Evolutionary conservation across 2,113 vertebrate genomes (phyloP).

Genomic region (Odocoileus hemionus): DNA sequence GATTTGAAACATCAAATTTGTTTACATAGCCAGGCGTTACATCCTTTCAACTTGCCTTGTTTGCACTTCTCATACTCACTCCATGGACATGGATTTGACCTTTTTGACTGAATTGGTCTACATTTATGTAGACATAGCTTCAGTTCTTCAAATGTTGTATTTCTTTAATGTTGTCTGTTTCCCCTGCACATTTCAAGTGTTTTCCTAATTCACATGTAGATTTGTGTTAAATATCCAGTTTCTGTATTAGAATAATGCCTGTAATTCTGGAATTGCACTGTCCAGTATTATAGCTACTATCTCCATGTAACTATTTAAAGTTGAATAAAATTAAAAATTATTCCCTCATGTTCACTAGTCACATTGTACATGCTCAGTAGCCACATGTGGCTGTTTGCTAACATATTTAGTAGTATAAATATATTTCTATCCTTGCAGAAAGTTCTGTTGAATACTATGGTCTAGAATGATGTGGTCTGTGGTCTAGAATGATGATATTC

Average conservation of each 20-base stretch:
- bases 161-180: conserved; percentile 1
- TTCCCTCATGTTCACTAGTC: background rate
- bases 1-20: background rate
- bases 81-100: background rate
- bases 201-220: background rate
- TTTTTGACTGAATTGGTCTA: background rate
- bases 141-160: background rate
- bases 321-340: background rate
- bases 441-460: background rate
- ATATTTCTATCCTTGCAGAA: background rate
- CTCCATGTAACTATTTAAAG: background rate
- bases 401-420: background rate
- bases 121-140: background rate
- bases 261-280: background rate
- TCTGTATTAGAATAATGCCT: background rate
- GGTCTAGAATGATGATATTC: background rate
- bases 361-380: background rate
- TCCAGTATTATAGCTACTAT: background rate
- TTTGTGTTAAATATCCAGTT: background rate
- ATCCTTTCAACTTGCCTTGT: background rate
- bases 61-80: background rate
- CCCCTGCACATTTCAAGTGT: background rate
- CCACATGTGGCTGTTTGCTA: background rate
- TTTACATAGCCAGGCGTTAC: background rate
- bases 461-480: background rate